Evolutionary conservation across 2,888 invertebrate species (phyloP).

Genomic region (Drosophila leonis): DNA sequence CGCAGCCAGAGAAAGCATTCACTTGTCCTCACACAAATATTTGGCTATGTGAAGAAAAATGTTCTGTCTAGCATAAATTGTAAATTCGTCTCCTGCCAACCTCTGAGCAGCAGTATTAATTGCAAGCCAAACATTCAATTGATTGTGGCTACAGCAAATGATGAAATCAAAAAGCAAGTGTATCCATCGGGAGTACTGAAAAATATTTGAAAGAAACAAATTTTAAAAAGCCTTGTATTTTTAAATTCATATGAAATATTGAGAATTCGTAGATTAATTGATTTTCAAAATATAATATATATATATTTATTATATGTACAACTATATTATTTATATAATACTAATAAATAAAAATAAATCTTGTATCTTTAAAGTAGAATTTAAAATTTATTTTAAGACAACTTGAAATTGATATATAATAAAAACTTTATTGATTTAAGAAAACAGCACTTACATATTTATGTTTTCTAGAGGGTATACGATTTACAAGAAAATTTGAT

Average conservation of each 20-base stretch:
- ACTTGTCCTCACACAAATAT: conserved; percentile 23
- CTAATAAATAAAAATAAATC: background rate
- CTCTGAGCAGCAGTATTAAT: conserved; percentile 28
- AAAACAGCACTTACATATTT: background rate
- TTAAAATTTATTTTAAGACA: background rate
- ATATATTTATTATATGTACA: background rate
- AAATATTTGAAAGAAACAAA: background rate
- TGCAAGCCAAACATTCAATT: conserved; percentile 53
- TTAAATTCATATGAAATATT: background rate
- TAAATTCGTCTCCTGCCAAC: conserved; percentile 17
- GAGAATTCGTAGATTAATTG: too few relatives aligned
- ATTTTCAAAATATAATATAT: too few relatives aligned
- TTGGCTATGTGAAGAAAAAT: conserved; percentile 27
- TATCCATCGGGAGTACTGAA: background rate
- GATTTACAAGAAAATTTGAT: background rate
- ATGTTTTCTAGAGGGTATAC: conserved; percentile 1
- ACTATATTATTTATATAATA: background rate
- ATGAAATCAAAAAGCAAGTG: background rate
- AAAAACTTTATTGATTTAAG: background rate
- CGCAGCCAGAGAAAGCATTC: conserved; percentile 13
- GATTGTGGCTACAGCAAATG: conserved; percentile 27
- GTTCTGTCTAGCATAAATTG: conserved; percentile 54
- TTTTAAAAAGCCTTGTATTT: background rate
- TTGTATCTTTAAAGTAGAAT: too few relatives aligned
- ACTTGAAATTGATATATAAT: background rate